phyloP scores from a whole-genome alignment of 53 echinoderm and acorn worm species.

The Pentamera pediparva region DNA sequence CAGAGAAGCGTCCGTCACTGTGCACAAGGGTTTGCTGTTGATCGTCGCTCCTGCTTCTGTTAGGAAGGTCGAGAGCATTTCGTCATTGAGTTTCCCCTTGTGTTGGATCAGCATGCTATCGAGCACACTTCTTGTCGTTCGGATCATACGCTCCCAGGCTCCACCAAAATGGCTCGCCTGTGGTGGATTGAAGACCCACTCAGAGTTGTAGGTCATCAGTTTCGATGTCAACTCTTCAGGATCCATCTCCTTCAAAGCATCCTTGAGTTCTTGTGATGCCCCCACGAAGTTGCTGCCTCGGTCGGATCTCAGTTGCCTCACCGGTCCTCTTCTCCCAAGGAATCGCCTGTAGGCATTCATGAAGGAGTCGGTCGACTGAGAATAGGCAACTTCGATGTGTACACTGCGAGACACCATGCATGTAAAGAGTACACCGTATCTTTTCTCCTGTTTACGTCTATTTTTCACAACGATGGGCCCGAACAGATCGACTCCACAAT shows the following conservation, averaged over 20 bases:
- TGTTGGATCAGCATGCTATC: slow-evolving; percentile 25
- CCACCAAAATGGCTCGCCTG: slow-evolving; percentile 29
- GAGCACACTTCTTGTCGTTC: slow-evolving; percentile 8
- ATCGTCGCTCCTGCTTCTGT: slow-evolving; percentile 31
- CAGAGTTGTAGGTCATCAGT: not conserved
- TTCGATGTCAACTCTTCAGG: slow-evolving; percentile 7
- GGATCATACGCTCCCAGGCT: slow-evolving; percentile 27
- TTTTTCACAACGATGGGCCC: slow-evolving; percentile 27
- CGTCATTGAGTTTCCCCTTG: slow-evolving; percentile 32
- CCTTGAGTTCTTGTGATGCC: slow-evolving; percentile 36
- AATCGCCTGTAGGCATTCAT: slow-evolving; percentile 42
- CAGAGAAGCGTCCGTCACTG: slow-evolving; percentile 7
- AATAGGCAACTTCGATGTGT: slow-evolving; percentile 41
- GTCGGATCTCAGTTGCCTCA: slow-evolving; percentile 27
- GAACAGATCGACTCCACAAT: slow-evolving; percentile 27
- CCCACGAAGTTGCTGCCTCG: slow-evolving; percentile 48
- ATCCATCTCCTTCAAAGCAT: slow-evolving; percentile 37
- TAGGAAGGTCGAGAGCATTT: slow-evolving; percentile 10
- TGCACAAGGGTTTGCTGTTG: slow-evolving; percentile 33
- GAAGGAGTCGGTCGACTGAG: slow-evolving; percentile 34
- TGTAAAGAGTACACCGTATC: slow-evolving; percentile 43
- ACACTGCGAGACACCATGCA: slow-evolving; percentile 44
- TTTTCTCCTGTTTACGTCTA: slow-evolving; percentile 21
- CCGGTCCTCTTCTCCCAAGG: slow-evolving; percentile 36
- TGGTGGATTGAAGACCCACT: slow-evolving; percentile 28